phyloP scores from a whole-genome alignment of 1,140 invertebrate species.

The Triops cancriformis region DNA sequence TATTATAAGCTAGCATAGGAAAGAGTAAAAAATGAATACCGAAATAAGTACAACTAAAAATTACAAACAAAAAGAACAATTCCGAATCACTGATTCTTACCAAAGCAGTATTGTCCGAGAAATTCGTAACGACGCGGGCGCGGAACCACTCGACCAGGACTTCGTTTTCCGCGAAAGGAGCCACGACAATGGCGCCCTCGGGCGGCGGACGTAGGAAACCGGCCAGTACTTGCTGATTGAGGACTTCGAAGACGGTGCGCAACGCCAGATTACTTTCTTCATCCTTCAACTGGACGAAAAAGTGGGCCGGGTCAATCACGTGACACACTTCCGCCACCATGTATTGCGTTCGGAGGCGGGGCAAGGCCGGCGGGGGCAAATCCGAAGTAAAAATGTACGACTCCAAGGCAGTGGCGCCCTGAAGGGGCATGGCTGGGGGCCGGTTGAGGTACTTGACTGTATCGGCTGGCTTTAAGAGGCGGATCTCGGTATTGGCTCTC shows the following conservation, averaged over 20 bases:
- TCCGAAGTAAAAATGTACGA: not conserved
- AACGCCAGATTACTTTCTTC: slow-evolving; percentile 15
- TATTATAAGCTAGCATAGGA: no score
- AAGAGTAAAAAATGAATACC: no score
- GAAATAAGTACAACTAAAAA: no score
- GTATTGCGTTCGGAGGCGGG: slow-evolving; percentile 43
- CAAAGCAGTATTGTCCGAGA: not conserved
- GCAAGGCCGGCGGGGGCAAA: slow-evolving; percentile 42
- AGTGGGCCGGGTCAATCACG: slow-evolving; percentile 49
- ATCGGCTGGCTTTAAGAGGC: slow-evolving; percentile 34
- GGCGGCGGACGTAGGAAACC: slow-evolving; percentile 16
- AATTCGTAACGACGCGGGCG: slow-evolving; percentile 23
- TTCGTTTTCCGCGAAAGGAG: slow-evolving; percentile 27
- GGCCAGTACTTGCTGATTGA: not conserved
- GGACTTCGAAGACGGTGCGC: slow-evolving; percentile 21
- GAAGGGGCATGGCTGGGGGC: not conserved
- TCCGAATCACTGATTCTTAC: not conserved
- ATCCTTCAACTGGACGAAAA: slow-evolving; percentile 49
- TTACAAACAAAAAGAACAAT: no score
- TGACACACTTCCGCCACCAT: slow-evolving; percentile 42
- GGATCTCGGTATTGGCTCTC: slow-evolving; percentile 43
- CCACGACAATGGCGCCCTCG: slow-evolving; percentile 28
- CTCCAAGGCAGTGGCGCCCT: not conserved
- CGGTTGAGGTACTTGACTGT: not conserved
- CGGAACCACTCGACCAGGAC: slow-evolving; percentile 34